A percentile compares a stretch with the other conserved stretches of the same genome.
These are phyloP conservation scores for Anoplophora glabripennis DNA, from an alignment of 1,140 invertebrate species.

Conservation along the genomic window DNA sequence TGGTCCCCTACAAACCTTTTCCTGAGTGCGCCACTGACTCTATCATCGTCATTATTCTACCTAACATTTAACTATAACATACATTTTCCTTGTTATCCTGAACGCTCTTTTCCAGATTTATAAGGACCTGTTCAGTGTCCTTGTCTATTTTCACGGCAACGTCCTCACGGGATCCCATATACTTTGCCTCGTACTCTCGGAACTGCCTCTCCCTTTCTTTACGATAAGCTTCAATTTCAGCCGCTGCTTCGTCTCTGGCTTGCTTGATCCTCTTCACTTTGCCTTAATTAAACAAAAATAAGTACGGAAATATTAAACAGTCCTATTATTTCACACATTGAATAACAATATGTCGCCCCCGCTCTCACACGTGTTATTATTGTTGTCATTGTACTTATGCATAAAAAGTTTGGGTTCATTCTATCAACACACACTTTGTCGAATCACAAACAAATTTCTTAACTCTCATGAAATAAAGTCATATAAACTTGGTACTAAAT, in stretches of 20 bases:
- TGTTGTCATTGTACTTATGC: no score
- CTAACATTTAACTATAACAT: conserved; percentile 10
- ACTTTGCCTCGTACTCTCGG: conserved; percentile 89
- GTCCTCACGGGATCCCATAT: conserved; percentile 87
- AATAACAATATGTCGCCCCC: not conserved
- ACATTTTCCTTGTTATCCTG: conserved; percentile 72
- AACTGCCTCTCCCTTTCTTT: conserved; percentile 87
- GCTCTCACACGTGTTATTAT: no score
- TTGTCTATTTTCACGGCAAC: conserved; percentile 85
- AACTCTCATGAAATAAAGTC: no score
- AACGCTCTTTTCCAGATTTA: conserved; percentile 79
- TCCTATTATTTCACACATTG: not conserved
- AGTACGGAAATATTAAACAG: not conserved
- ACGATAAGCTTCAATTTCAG: conserved; percentile 96
- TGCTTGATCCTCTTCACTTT: conserved; percentile 97
- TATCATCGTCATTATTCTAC: no score
- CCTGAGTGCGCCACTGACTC: no score
- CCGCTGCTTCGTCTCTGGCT: conserved; percentile 97
- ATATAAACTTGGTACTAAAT: no score
- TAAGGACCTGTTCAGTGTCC: conserved; percentile 77
- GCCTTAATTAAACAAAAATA: conserved; percentile 57
- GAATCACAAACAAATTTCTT: no score
- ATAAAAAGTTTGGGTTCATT: no score
- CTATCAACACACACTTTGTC: no score
- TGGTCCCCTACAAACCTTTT: no score